Evolutionary conservation across 2,113 vertebrate species (phyloP).

Genomic region (Pygoscelis adeliae): DNA sequence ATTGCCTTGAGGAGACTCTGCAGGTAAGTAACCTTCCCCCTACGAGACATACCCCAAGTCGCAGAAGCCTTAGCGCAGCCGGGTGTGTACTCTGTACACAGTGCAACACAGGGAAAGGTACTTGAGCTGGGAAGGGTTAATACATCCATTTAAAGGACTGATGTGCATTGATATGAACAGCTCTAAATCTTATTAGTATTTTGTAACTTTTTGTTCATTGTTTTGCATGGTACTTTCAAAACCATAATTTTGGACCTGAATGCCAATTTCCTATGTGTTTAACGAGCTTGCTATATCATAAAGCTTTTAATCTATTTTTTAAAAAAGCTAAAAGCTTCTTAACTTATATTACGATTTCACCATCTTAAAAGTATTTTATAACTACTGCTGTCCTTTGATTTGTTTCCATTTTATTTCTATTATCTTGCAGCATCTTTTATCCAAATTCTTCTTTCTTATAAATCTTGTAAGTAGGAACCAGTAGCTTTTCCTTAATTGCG

Average conservation of each 20-base stretch:
- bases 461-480: slow-evolving; percentile 99
- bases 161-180: slow-evolving; percentile 13
- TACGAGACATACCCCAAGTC: neutral
- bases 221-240: slow-evolving; percentile 84
- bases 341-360: slow-evolving; percentile 81
- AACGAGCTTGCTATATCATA: slow-evolving; percentile 80
- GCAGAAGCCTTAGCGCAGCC: neutral
- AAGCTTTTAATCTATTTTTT: slow-evolving; percentile 80
- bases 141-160: slow-evolving; percentile 26
- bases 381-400: slow-evolving; percentile 98
- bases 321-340: slow-evolving; percentile 79
- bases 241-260: slow-evolving; percentile 79
- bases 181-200: slow-evolving; percentile 61
- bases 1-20: neutral
- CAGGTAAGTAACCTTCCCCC: neutral
- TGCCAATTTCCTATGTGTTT: slow-evolving; percentile 80
- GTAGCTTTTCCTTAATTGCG: slow-evolving; percentile 94
- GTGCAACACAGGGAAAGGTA: accelerated
- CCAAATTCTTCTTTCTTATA: slow-evolving; percentile 99
- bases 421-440: slow-evolving; percentile 99
- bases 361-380: slow-evolving; percentile 93
- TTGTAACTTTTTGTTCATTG: slow-evolving; percentile 78
- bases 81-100: accelerated
- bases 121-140: slow-evolving; percentile 73
- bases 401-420: slow-evolving; percentile 99